These are phyloP conservation scores for Ormyrus labotus DNA, from an alignment of 2,888 invertebrate species.

Conservation along the genomic window DNA sequence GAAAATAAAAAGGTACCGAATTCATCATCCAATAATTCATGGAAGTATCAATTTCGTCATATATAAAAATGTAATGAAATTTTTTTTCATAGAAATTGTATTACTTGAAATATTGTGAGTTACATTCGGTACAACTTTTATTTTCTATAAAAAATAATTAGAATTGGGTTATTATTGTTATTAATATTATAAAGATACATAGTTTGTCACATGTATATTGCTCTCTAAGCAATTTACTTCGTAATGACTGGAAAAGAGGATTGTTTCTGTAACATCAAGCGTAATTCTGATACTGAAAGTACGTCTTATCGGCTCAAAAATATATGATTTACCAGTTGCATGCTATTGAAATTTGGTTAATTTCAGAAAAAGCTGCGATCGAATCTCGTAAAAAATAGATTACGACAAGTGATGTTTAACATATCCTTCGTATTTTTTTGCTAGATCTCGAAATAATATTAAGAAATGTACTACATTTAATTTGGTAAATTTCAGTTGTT, in stretches of 20 bases:
- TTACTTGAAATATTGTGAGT: neutral
- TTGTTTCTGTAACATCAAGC: constrained; percentile 3
- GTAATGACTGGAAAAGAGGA: neutral
- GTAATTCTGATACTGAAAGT: neutral
- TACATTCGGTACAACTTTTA: too few relatives aligned
- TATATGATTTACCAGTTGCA: neutral
- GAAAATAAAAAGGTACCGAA: constrained; percentile 10
- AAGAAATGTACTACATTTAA: neutral
- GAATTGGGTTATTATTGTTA: constrained; percentile 8
- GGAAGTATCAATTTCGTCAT: neutral
- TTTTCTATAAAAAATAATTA: constrained; percentile 2
- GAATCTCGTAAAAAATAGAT: constrained; percentile 1
- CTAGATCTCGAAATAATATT: constrained; percentile 2
- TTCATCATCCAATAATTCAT: neutral
- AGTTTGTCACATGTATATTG: constrained; percentile 25
- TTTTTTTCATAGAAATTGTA: neutral
- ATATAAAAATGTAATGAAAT: neutral
- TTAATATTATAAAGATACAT: constrained; percentile 25
- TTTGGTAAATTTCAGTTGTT: neutral
- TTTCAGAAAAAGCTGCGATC: neutral
- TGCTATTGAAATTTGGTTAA: neutral
- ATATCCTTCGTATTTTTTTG: constrained; percentile 30
- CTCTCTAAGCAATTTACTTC: neutral
- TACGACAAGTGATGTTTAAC: constrained; percentile 8
- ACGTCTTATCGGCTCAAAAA: neutral